Percentiles rank a stretch among this genome's conserved stretches.
Conservation (phyloP, 2,797 vertebrate species). For the Morelia viridis region DNA sequence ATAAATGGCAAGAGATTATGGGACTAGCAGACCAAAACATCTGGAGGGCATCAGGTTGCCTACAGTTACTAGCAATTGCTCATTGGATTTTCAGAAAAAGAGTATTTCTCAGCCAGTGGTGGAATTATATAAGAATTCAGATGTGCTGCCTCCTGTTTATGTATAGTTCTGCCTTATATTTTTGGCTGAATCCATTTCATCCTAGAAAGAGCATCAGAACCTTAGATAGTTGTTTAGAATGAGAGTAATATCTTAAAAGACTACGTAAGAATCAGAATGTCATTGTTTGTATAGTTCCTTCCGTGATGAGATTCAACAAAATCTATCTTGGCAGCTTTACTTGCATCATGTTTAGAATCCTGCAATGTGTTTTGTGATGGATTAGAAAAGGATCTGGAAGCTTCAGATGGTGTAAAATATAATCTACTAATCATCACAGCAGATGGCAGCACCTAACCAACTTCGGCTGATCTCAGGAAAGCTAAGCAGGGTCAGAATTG, state of each 20-base stretch:
- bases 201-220: neutral
- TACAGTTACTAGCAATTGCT: neutral
- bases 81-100: neutral
- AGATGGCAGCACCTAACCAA: neutral
- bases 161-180: neutral
- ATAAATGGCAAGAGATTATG: neutral
- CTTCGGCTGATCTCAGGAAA: neutral
- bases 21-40: neutral
- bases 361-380: neutral
- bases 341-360: neutral
- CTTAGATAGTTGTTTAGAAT: neutral
- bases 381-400: neutral
- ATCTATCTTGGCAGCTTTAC: neutral
- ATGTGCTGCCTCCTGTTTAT: neutral
- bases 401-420: neutral
- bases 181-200: neutral
- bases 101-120: neutral
- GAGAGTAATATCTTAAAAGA: neutral
- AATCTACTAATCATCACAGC: neutral
- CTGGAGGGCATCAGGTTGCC: neutral
- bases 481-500: slow-evolving; percentile 14
- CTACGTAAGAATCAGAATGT: neutral
- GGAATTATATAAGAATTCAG: neutral
- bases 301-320: neutral
- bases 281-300: neutral